Percentiles rank a stretch among this genome's conserved stretches.
phyloP scores from a whole-genome alignment of 2,113 vertebrate genomes.

The Carassius gibelio region DNA sequence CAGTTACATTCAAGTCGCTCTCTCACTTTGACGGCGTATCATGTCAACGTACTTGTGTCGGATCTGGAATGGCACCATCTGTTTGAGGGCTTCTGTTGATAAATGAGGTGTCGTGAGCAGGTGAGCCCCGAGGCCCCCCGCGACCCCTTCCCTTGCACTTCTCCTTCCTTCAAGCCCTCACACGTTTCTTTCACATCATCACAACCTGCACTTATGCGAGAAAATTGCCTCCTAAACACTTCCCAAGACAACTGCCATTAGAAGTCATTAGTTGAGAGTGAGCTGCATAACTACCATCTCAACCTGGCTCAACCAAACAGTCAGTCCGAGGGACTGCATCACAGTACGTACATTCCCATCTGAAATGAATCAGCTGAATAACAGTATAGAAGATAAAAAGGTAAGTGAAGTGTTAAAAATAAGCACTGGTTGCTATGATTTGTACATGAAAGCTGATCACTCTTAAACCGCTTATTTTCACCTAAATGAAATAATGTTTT shows the following conservation, averaged over 20 bases:
- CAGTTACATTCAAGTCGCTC: constrained; percentile 3
- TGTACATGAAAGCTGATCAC: background rate
- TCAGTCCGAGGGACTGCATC: background rate
- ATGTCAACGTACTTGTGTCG: constrained; percentile 20
- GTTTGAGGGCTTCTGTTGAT: constrained; percentile 56
- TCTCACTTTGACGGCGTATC: constrained; percentile 27
- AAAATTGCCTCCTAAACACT: constrained; percentile 40
- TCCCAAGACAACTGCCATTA: constrained; percentile 47
- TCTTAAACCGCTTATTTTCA: background rate
- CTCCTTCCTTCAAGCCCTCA: constrained; percentile 24
- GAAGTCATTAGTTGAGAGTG: constrained; percentile 45
- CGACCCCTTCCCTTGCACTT: constrained; percentile 22
- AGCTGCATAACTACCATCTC: constrained; percentile 13
- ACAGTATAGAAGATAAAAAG: background rate
- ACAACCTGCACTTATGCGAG: constrained; percentile 6
- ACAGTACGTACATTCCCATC: background rate
- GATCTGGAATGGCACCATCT: constrained; percentile 46
- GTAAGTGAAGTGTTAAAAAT: constrained; percentile 1
- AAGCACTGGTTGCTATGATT: background rate
- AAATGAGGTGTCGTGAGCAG: constrained; percentile 56
- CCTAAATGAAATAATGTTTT: constrained; percentile 21
- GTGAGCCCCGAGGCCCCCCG: constrained; percentile 64
- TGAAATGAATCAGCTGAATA: constrained; percentile 17
- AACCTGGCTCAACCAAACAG: constrained; percentile 20
- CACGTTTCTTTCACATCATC: constrained; percentile 37